These are phyloP conservation scores for Phyto melanocephala DNA, from an alignment of 2,888 invertebrate genomes.

Conservation along the genomic window DNA sequence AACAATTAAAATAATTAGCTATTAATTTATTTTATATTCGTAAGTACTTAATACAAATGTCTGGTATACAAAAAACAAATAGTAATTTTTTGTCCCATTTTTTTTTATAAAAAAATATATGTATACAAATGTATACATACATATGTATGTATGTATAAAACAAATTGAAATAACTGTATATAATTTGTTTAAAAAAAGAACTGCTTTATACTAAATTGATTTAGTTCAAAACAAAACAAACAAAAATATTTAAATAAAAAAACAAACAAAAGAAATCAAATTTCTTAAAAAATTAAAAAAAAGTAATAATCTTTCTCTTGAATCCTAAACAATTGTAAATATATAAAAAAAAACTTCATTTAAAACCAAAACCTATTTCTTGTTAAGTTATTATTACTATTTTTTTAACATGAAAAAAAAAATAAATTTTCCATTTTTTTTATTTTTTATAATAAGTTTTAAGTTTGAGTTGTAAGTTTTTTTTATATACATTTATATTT, in stretches of 20 bases:
- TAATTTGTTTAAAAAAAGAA: conserved; percentile 2
- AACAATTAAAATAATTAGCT: background rate
- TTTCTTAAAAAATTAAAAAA: conserved; percentile 29
- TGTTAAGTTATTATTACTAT: background rate
- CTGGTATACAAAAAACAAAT: background rate
- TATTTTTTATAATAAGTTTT: background rate
- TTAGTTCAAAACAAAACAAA: background rate
- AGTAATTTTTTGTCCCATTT: too few species aligned
- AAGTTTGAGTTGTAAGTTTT: background rate
- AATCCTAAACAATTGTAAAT: conserved; percentile 3
- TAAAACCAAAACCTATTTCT: background rate
- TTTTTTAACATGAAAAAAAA: too few species aligned
- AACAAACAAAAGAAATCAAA: conserved; percentile 53
- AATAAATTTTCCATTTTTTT: background rate
- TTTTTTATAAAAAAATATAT: too few species aligned
- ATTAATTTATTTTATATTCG: background rate
- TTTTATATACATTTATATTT: background rate
- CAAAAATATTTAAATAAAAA: background rate
- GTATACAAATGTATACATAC: too few species aligned
- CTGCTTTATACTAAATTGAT: conserved; percentile 27
- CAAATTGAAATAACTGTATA: background rate
- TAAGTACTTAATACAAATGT: conserved; percentile 36
- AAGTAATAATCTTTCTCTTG: background rate
- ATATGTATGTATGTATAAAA: background rate
- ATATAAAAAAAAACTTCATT: conserved; percentile 15